Percentiles rank a stretch among this genome's conserved stretches.
These are phyloP conservation scores for Limanda limanda DNA, from an alignment of 2,113 vertebrate genomes.

Conservation along the genomic window DNA sequence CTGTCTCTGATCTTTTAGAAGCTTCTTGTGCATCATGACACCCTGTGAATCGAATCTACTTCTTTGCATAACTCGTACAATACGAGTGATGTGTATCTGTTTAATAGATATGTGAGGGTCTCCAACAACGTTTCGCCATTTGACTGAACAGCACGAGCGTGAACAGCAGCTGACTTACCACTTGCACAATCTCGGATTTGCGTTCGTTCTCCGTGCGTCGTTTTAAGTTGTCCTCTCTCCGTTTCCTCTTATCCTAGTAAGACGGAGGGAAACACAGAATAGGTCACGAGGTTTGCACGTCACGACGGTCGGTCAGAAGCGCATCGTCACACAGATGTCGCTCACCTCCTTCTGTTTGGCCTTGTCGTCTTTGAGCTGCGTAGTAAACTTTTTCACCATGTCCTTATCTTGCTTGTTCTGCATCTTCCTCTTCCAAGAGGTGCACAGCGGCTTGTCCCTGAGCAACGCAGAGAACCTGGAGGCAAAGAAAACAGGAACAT, in stretches of 20 bases:
- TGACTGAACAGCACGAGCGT: too few species aligned
- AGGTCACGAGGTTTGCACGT: too few species aligned
- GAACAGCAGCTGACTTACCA: constrained; percentile 82
- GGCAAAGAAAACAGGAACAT: not conserved
- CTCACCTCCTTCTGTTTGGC: constrained; percentile 84
- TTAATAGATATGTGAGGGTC: not conserved
- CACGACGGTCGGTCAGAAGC: too few species aligned
- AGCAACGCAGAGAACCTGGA: constrained; percentile 91
- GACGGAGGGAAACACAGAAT: not conserved
- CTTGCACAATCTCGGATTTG: constrained; percentile 92
- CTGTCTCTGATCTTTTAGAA: too few species aligned
- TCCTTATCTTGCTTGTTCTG: constrained; percentile 86
- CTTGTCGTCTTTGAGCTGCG: constrained; percentile 87
- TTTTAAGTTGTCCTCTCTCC: constrained; percentile 88
- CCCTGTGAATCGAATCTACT: too few species aligned
- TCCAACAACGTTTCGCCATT: too few species aligned
- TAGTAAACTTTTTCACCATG: constrained; percentile 81
- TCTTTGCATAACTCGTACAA: too few species aligned
- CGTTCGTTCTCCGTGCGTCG: constrained; percentile 89
- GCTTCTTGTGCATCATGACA: too few species aligned
- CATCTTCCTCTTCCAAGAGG: constrained; percentile 93
- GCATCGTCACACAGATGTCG: not conserved
- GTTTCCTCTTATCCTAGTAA: constrained; percentile 88
- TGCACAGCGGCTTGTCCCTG: constrained; percentile 86
- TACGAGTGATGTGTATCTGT: too few species aligned